Evolutionary conservation across 1,140 invertebrate species (phyloP), one percentile per base, ranked within the genome.

Genomic region (Pteromalus puparum): DNA sequence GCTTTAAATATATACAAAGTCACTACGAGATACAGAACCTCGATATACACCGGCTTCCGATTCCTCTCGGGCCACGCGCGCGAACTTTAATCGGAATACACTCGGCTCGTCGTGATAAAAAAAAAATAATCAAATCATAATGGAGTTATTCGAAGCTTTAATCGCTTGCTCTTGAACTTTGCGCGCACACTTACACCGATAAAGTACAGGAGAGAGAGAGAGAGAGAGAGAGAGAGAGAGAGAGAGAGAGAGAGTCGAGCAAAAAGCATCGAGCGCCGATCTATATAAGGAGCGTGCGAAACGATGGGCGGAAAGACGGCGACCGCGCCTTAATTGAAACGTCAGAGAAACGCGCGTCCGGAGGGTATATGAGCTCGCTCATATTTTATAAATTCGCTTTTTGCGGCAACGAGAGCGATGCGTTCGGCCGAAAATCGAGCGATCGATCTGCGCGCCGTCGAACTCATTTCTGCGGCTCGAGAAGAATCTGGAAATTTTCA

Each of bases 81-180:
- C 67, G 30, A 83, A 76, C 26, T 77, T 76, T 68, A 76, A 76
- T 46, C 42, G n/a, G n/a, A 10, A 15, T 38, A n/a, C 7, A 15
- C 7, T 13, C 7, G 9, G 12, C 34, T 13, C 0, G 4, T 34
- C 21, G 53, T 4, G 30, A 34, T 34, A 5, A 34, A n/a, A 12
- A 74, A 77, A 21, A 77, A 77, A 48, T 82, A 76, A 82, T 76
- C 81, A 82, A 77, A 77, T 76, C 48, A 70, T 77, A 77, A 83
- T 83, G 74, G 5, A 77, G 72, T 77, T 53, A 53, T 53, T 77
- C 28, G 30, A 76, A 70, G 18, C 28, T 68, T 83, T 70, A 77
- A 82, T 76, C 13, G 42, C 53, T 61, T 0, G 15, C 21, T n/a
- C 53, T 61, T n/a, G 53, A 61, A 61, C 53, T 61, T 68, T 42